Base-by-base conservation (phyloP, 2,888 invertebrate species). In the Apamea sordens region DNA sequence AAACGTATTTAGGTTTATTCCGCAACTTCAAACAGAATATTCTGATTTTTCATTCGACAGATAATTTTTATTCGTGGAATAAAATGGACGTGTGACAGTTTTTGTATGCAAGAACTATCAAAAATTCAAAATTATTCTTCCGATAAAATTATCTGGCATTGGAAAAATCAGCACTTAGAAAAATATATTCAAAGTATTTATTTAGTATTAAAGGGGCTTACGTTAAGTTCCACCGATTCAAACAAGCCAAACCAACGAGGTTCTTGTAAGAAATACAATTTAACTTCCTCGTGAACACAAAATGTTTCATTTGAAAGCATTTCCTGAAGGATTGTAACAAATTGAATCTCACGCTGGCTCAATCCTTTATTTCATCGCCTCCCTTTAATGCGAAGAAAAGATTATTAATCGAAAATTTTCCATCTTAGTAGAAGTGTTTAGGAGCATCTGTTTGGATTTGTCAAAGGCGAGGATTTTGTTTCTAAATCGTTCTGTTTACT, bases 371-470 rank as follows among this genome's bases (percentile, higher is more conserved):
- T 95, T 95, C 94, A 94, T 94, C 93, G 93, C 92, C 90, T 92
- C 59, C 91, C 90, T 92, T 93, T 94, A 94, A 94, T 93, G 90
- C 92, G 92, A 93, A 92, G 92, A 95, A 95, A 93, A 94, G 92
- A 93, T 95, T 96, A 96, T 95, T 95, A 96, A 95, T 95, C 93
- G 94, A 93, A 93, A 94, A 94, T 94, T 94, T 94, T 93, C 94
- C 92, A 92, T 93, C 90, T 92, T 91, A 89, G 82, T 91, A 76
- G 47, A 91, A 92, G 90, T 90, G 90, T 91, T 92, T 90, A 89
- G 88, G 85, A 86, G 84, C 90, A 92, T 90, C 91, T 91, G 90
- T 92, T 94, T 92, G 90, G 92, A 93, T 92, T 93, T 93, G 92
- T 93, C 91, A 90, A 90, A 90, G 87, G 89, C 90, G 90, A 89